A percentile compares a stretch with the other conserved stretches of the same genome.
phyloP scores from a whole-genome alignment of 2,797 vertebrate genomes.

The Anguilla anguilla region DNA sequence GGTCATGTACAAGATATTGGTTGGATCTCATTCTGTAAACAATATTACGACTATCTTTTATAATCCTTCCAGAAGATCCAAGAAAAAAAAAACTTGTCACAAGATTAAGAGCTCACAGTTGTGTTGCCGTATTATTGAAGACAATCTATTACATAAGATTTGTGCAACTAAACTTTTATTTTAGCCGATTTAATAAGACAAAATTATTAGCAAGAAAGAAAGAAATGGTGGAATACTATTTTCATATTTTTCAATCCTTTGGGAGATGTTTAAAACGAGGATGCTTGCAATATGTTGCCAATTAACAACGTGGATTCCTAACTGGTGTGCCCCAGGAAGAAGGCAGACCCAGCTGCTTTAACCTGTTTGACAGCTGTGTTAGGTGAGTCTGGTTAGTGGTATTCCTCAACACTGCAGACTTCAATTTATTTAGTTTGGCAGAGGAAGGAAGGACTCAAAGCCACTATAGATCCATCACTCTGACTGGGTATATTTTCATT shows the following conservation, averaged over 20 bases:
- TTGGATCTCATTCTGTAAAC: neutral
- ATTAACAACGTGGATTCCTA: slow-evolving; percentile 10
- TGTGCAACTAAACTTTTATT: neutral
- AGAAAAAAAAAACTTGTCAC: neutral
- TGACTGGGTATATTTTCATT: neutral
- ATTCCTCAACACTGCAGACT: neutral
- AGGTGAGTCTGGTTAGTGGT: neutral
- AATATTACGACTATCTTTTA: neutral
- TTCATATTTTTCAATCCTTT: neutral
- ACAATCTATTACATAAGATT: neutral
- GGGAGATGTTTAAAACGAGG: neutral
- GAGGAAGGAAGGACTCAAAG: too few relatives aligned
- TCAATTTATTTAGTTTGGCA: neutral
- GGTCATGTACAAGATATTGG: neutral
- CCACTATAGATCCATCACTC: neutral
- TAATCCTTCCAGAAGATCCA: neutral
- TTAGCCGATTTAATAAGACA: neutral
- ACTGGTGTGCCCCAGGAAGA: neutral
- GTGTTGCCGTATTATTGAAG: neutral
- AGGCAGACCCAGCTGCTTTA: slow-evolving; percentile 1
- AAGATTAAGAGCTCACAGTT: neutral
- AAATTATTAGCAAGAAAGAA: neutral
- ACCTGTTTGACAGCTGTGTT: slow-evolving; percentile 27
- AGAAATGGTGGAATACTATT: neutral
- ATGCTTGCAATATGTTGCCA: neutral